Conservation (phyloP, 2,888 invertebrate species). For the Melieria crassipennis region DNA sequence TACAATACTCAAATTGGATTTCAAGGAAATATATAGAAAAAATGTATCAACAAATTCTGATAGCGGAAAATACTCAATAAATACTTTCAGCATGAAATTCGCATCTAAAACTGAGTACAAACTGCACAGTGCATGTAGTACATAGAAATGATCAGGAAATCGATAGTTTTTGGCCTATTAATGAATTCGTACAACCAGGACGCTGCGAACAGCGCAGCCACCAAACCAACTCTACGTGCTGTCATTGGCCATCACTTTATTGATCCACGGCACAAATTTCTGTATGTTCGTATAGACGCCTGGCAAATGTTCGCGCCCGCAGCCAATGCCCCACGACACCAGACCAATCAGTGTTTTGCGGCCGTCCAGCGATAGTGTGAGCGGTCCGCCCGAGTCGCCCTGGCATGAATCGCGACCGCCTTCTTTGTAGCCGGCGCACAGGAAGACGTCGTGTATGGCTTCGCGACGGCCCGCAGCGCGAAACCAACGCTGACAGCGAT, state of each 20-base stretch:
- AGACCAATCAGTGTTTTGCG: conserved; percentile 87
- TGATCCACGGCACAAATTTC: conserved; percentile 91
- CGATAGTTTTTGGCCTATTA: too few relatives aligned
- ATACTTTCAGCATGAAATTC: too few relatives aligned
- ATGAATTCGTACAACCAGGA: not conserved
- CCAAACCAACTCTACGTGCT: conserved; percentile 52
- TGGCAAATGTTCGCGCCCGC: conserved; percentile 88
- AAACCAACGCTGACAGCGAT: conserved; percentile 93
- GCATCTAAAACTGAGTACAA: too few relatives aligned
- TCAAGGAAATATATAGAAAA: too few relatives aligned
- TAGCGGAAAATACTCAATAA: too few relatives aligned
- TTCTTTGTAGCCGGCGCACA: conserved; percentile 94
- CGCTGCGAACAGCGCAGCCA: not conserved
- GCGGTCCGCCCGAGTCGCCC: conserved; percentile 84
- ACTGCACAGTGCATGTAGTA: too few relatives aligned
- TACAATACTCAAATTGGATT: too few relatives aligned
- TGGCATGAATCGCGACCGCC: conserved; percentile 80
- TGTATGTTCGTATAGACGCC: conserved; percentile 94
- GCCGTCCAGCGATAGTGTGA: conserved; percentile 87
- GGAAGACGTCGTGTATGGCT: conserved; percentile 91
- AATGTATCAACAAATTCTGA: too few relatives aligned
- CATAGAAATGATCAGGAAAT: too few relatives aligned
- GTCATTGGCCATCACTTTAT: conserved; percentile 76
- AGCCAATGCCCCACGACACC: conserved; percentile 91
- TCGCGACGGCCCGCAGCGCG: conserved; percentile 88